Evolutionary conservation across 1,140 invertebrate species (phyloP).

Genomic region (Lasioglossum baleicum): DNA sequence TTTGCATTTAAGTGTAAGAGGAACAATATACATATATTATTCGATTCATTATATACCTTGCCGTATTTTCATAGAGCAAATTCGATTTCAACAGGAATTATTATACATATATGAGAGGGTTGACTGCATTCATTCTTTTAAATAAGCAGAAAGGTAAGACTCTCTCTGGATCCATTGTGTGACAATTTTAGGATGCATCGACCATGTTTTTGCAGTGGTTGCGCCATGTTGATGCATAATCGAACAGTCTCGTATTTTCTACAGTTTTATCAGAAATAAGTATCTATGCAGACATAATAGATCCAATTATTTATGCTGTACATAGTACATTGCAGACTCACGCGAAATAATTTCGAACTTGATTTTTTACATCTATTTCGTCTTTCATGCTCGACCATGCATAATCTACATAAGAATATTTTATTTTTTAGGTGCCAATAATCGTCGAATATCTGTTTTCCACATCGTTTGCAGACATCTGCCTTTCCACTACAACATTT

Average conservation of each 20-base stretch:
- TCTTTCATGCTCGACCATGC: slow-evolving; percentile 64
- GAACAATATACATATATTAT: slow-evolving; percentile 16
- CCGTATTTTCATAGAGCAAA: neutral
- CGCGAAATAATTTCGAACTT: slow-evolving; percentile 65
- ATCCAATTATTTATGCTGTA: slow-evolving; percentile 6
- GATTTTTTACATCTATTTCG: slow-evolving; percentile 55
- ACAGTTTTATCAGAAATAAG: slow-evolving; percentile 46
- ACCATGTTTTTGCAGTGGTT: slow-evolving; percentile 72
- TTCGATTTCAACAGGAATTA: neutral
- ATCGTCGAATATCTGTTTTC: slow-evolving; percentile 66
- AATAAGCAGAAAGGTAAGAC: slow-evolving; percentile 70
- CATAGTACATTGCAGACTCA: slow-evolving; percentile 51
- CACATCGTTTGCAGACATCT: slow-evolving; percentile 70
- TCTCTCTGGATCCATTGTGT: slow-evolving; percentile 68
- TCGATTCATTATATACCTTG: neutral
- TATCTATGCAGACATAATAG: slow-evolving; percentile 1
- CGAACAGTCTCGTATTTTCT: slow-evolving; percentile 75
- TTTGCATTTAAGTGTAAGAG: neutral
- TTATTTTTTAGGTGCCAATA: slow-evolving; percentile 74
- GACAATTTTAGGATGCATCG: slow-evolving; percentile 66
- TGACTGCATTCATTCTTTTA: slow-evolving; percentile 58
- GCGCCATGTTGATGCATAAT: slow-evolving; percentile 71
- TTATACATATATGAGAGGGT: neutral
- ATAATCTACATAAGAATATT: slow-evolving; percentile 69
- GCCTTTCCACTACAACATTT: slow-evolving; percentile 71